Evolutionary conservation across 2,888 invertebrate genomes (phyloP).

Genomic region (Tenthredo distinguenda): DNA sequence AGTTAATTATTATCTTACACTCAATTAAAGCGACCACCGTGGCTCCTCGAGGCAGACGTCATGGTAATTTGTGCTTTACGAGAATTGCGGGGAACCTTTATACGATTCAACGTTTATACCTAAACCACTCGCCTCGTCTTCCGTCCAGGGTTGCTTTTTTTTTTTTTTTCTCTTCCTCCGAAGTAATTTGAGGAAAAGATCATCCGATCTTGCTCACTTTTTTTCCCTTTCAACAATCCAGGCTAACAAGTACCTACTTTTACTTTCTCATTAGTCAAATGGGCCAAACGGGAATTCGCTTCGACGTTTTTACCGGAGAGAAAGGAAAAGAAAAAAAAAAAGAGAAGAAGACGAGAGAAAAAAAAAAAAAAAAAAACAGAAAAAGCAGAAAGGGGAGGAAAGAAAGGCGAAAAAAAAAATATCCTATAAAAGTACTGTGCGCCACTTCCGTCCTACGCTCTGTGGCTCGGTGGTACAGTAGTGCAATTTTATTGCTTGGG

Average conservation of each 20-base stretch:
- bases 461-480: not conserved
- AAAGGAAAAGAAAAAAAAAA: not conserved
- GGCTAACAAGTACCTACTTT: constrained; percentile 36
- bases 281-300: constrained; percentile 31
- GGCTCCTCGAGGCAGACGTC: constrained; percentile 24
- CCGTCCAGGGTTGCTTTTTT: not conserved
- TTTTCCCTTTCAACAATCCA: constrained; percentile 27
- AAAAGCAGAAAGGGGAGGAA: not conserved
- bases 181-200: constrained; percentile 38
- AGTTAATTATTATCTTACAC: constrained; percentile 45
- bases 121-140: not conserved
- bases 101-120: constrained; percentile 25
- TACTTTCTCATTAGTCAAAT: constrained; percentile 45
- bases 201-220: constrained; percentile 26
- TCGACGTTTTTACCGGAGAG: constrained; percentile 7
- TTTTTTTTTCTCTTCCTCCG: not conserved
- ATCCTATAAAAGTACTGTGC: constrained; percentile 4
- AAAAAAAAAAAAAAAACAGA: not conserved
- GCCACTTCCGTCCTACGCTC: not conserved
- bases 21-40: constrained; percentile 33
- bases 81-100: constrained; percentile 24
- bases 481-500: not conserved
- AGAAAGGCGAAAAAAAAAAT: not conserved
- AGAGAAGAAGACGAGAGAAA: not conserved
- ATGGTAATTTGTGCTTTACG: constrained; percentile 34